Percentiles rank a stretch among this genome's conserved stretches.
phyloP scores from a whole-genome alignment of 1,140 invertebrate genomes.

The Drosophila azteca region DNA sequence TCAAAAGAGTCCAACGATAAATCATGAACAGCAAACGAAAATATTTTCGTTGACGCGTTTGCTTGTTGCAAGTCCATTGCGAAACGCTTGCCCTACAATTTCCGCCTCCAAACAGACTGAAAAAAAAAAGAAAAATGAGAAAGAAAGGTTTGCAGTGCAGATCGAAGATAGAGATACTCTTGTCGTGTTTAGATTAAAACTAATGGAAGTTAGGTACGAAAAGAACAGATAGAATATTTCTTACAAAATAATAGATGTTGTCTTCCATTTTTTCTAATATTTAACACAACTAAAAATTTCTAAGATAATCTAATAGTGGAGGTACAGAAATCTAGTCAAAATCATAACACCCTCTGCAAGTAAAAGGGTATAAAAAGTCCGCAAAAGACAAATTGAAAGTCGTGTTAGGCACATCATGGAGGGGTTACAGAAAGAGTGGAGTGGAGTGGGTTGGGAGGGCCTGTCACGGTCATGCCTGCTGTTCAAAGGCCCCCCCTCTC shows the following conservation, averaged over 20 bases:
- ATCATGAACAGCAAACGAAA: constrained; percentile 65
- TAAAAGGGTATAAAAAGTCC: background rate
- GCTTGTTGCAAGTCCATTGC: constrained; percentile 43
- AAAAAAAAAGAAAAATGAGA: constrained; percentile 12
- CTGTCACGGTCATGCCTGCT: constrained; percentile 37
- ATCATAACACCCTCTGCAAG: no score
- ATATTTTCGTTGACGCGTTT: constrained; percentile 36
- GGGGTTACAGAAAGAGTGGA: constrained; percentile 18
- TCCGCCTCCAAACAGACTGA: constrained; percentile 16
- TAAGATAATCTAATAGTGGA: no score
- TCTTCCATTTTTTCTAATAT: no score
- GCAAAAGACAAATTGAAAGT: constrained; percentile 50
- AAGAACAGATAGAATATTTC: no score
- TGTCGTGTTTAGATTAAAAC: no score
- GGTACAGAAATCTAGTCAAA: no score
- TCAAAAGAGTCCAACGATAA: constrained; percentile 66
- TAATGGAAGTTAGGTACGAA: no score
- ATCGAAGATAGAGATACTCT: no score
- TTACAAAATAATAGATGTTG: no score
- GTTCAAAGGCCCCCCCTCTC: constrained; percentile 18
- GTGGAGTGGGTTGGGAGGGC: background rate
- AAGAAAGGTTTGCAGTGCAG: no score
- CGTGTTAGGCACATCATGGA: constrained; percentile 23
- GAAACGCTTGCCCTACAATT: constrained; percentile 50
- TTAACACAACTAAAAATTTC: no score